These are phyloP conservation scores for Karalla daura DNA, from an alignment of 2,797 vertebrate species.

Conservation along the genomic window DNA sequence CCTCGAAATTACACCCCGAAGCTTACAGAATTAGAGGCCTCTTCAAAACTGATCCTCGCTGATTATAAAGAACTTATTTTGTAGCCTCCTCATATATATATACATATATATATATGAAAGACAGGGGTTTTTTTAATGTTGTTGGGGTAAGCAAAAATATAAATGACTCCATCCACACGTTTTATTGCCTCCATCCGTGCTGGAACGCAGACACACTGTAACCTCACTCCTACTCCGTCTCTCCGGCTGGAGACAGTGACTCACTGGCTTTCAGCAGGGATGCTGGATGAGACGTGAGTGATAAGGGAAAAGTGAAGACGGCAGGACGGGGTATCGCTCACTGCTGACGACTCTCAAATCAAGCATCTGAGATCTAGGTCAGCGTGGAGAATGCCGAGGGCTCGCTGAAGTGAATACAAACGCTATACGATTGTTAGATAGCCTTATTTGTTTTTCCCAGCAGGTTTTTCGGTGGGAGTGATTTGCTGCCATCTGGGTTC, in stretches of 20 bases:
- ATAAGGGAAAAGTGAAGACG: constrained; percentile 47
- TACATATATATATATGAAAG: constrained; percentile 13
- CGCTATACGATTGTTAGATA: constrained; percentile 16
- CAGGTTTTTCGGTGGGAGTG: constrained; percentile 45
- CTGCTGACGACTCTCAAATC: constrained; percentile 25
- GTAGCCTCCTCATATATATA: too few species aligned
- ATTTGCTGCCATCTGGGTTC: constrained; percentile 76
- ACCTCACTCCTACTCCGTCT: constrained; percentile 32
- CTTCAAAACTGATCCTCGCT: constrained; percentile 19
- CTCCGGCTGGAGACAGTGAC: constrained; percentile 57
- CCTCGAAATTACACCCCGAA: constrained; percentile 18
- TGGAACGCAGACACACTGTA: constrained; percentile 47
- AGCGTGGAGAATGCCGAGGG: constrained; percentile 4
- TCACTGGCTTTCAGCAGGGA: constrained; percentile 42
- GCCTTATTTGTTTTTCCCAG: constrained; percentile 56
- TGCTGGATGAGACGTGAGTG: constrained; percentile 32
- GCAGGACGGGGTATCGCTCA: constrained; percentile 19
- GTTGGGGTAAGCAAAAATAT: constrained; percentile 23
- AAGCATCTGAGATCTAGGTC: constrained; percentile 18
- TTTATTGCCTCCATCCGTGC: constrained; percentile 32
- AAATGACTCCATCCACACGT: constrained; percentile 29
- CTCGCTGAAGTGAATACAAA: constrained; percentile 5
- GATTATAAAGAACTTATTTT: constrained; percentile 36
- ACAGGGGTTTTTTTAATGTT: constrained; percentile 10
- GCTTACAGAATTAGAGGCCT: constrained; percentile 32